These are phyloP conservation scores for Leuciscus idus DNA, from an alignment of 2,113 vertebrate genomes.

Conservation along the genomic window DNA sequence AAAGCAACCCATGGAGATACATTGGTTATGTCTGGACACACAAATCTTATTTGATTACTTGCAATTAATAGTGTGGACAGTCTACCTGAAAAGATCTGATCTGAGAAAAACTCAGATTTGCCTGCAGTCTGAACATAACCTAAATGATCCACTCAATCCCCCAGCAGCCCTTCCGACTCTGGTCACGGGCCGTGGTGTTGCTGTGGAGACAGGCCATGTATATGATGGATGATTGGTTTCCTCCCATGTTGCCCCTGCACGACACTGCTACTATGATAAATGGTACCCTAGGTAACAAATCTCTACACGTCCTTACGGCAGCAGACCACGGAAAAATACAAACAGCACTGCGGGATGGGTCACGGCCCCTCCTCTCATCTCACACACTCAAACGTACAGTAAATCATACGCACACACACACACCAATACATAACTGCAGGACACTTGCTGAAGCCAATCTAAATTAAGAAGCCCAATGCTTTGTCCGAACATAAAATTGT, in stretches of 20 bases:
- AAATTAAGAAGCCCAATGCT: conserved; percentile 7
- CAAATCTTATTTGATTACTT: not conserved
- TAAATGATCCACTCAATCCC: conserved; percentile 3
- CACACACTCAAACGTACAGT: conserved; percentile 10
- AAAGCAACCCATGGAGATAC: not conserved
- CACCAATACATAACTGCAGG: not conserved
- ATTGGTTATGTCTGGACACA: not conserved
- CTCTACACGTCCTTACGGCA: conserved; percentile 58
- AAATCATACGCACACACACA: conserved; percentile 14
- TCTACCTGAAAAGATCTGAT: no score
- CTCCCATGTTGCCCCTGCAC: conserved; percentile 47
- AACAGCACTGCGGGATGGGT: conserved; percentile 41
- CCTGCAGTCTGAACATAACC: not conserved
- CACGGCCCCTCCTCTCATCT: conserved; percentile 29
- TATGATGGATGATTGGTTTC: conserved; percentile 62
- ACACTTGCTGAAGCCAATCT: conserved; percentile 11
- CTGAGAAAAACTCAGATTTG: not conserved
- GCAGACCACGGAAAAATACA: conserved; percentile 48
- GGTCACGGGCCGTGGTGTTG: conserved; percentile 44
- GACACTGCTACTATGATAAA: conserved; percentile 61
- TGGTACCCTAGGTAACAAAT: conserved; percentile 62
- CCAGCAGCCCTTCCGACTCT: conserved; percentile 4
- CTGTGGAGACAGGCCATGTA: conserved; percentile 42
- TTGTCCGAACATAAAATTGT: not conserved
- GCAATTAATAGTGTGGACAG: not conserved